Base-by-base conservation (phyloP, 2,113 vertebrate genomes). In the Bucco capensis region DNA sequence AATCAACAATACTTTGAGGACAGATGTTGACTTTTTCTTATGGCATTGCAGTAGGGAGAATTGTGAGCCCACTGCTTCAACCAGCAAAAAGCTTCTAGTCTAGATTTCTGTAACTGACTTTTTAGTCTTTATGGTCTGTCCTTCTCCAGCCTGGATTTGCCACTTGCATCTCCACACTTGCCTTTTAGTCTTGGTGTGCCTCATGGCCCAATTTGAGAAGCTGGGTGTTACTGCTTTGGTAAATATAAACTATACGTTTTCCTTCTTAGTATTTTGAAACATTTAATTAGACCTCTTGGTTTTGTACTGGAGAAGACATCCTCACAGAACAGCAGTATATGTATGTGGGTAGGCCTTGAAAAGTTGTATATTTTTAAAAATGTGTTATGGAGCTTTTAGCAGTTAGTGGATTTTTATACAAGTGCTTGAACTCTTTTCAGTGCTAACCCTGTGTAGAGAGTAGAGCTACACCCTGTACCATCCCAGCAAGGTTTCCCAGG, bases 31-130 rank as follows among this genome's bases (percentile, higher is more conserved):
- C 0, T 22, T 91, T 77, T 74, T 38, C 24, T 35, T 19, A 5
- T 2, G 2, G 38, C 0, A 0, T 35, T 22, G 22, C 14, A 12
- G n/a, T 2, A 47, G 19, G 22, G 25, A 93, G n/a, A 25, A 42
- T 67, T n/a, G 35, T 69, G 64, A 84, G 40, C 8, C 35, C 18
- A 19, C 24, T 44, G 13, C 33, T 4, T 42, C 46, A 71, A 38
- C 10, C 15, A 35, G 7, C 38, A 33, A 27, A 65, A 12, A 5
- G 3, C 12, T 62, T 70, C 61, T 30, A 53, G 27, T 13, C 8
- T 24, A 38, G 27, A 54, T 38, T 73, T 69, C 61, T 62, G 23
- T n/a, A 70, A 23, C 14, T 27, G 33, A 18, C 27, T 44, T 31
- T 60, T 54, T 54, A 51, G 12, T 57, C 35, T 21, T 88, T 38